phyloP scores from a whole-genome alignment of 2,113 vertebrate species.

The Nymphicus hollandicus region DNA sequence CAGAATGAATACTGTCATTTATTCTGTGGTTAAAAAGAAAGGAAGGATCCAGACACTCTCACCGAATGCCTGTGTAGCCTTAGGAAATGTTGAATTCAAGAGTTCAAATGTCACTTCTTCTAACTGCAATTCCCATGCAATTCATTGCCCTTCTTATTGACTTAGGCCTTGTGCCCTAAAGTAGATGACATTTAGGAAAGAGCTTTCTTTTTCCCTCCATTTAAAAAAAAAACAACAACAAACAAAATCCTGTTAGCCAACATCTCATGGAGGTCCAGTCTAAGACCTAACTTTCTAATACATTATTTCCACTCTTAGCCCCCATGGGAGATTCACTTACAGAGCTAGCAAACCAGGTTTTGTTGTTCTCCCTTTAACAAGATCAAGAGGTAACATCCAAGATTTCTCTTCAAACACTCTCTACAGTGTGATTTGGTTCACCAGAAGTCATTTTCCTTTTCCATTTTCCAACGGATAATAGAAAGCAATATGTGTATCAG shows the following conservation, averaged over 20 bases:
- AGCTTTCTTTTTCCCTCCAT: neutral
- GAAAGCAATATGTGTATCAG: neutral
- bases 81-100: neutral
- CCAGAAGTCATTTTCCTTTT: neutral
- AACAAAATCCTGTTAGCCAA: neutral
- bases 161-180: neutral
- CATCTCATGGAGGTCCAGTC: neutral
- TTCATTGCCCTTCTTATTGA: neutral
- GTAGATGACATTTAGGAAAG: neutral
- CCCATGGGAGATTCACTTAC: neutral
- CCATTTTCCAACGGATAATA: neutral
- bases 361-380: neutral
- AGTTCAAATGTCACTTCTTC: neutral
- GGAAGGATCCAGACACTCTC: neutral
- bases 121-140: neutral
- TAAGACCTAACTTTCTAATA: neutral
- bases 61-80: neutral
- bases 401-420: neutral
- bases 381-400: neutral
- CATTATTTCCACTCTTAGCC: neutral
- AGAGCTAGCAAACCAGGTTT: neutral
- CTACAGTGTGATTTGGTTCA: neutral
- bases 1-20: neutral
- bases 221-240: neutral
- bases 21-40: neutral